A percentile compares a stretch with the other conserved stretches of the same genome.
These are phyloP conservation scores for Micrasema longulum DNA, from an alignment of 1,140 invertebrate species.

Conservation along the genomic window DNA sequence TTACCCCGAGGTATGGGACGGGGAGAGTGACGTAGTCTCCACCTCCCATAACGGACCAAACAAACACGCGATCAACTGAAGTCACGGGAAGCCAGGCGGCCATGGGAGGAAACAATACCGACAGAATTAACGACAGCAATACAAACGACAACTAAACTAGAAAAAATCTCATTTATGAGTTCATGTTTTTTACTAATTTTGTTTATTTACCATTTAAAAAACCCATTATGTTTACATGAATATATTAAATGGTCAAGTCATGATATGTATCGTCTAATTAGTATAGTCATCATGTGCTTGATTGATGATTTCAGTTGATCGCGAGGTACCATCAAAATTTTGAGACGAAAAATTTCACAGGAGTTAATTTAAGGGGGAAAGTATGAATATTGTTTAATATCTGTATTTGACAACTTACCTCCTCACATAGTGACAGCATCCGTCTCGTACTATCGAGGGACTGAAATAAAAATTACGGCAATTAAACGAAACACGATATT, in stretches of 20 bases:
- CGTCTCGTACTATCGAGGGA: constrained; percentile 96
- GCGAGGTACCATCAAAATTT: neutral
- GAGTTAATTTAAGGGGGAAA: neutral
- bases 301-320: constrained; percentile 26
- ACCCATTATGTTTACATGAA: neutral
- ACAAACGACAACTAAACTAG: too few species aligned
- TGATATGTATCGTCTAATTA: too few species aligned
- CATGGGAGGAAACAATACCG: too few species aligned
- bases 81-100: neutral
- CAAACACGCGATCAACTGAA: constrained; percentile 19
- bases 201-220: neutral
- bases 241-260: too few species aligned
- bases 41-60: neutral
- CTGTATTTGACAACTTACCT: constrained; percentile 79
- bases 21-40: too few species aligned
- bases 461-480: constrained; percentile 73
- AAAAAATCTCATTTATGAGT: too few species aligned
- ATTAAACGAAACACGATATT: too few species aligned
- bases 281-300: too few species aligned
- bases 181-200: neutral
- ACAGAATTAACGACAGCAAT: too few species aligned
- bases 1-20: too few species aligned
- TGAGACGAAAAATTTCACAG: neutral
- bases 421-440: constrained; percentile 95
- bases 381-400: too few species aligned